Conservation (phyloP, 2,797 vertebrate genomes). For the Ctenochaetus hawaiiensis region DNA sequence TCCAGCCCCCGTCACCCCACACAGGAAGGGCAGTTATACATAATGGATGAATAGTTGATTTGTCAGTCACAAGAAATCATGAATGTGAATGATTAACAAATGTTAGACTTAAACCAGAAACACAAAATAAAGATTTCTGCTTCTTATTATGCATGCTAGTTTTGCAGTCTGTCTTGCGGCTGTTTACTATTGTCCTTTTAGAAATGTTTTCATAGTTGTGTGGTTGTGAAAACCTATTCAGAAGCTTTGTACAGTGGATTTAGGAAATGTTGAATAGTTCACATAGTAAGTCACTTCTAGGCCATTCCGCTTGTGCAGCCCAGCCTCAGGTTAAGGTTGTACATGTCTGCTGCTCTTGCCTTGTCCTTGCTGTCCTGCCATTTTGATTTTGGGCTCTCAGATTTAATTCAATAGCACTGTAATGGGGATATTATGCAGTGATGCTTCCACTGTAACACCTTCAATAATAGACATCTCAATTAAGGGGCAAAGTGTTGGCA, state of each 20-base stretch:
- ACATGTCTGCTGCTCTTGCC: constrained; percentile 31
- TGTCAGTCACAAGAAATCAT: neutral
- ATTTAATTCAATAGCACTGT: constrained; percentile 1
- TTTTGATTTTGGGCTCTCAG: neutral
- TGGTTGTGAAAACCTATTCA: constrained; percentile 57
- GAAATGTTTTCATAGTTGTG: constrained; percentile 53
- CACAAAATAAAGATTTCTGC: constrained; percentile 8
- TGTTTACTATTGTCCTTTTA: constrained; percentile 52
- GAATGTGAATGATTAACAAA: neutral
- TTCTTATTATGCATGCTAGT: constrained; percentile 27
- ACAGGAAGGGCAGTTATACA: too few species aligned
- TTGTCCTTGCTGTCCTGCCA: neutral
- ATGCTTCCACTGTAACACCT: neutral
- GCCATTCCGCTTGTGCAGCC: constrained; percentile 70
- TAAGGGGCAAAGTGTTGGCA: neutral
- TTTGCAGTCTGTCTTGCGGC: constrained; percentile 36
- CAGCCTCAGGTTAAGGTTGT: constrained; percentile 61
- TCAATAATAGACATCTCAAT: neutral
- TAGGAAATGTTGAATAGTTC: constrained; percentile 62
- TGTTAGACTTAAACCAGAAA: constrained; percentile 21
- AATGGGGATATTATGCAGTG: neutral
- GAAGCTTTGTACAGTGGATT: constrained; percentile 52
- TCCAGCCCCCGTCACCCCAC: too few species aligned
- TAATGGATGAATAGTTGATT: too few species aligned
- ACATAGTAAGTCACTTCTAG: constrained; percentile 74